Conservation (phyloP, 2,888 invertebrate species). For the Tenthredo notha region DNA sequence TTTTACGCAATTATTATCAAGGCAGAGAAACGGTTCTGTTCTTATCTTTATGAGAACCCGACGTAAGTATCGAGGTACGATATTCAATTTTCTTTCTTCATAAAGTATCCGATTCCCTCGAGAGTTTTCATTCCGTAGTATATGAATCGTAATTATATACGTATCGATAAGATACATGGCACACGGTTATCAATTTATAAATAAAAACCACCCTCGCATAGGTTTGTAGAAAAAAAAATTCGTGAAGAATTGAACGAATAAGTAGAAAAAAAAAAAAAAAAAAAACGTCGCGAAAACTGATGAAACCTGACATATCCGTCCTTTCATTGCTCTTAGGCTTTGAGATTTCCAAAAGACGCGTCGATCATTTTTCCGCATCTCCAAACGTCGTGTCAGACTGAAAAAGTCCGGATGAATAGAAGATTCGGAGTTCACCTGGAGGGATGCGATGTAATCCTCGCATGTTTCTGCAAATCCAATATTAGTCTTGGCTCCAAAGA, state of each 20-base stretch:
- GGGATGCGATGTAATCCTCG: background rate
- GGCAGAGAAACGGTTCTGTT: background rate
- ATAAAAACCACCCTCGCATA: background rate
- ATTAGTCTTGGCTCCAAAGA: background rate
- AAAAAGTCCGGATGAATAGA: background rate
- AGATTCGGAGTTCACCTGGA: background rate
- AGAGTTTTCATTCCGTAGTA: background rate
- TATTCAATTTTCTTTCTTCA: background rate
- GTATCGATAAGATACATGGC: background rate
- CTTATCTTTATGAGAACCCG: background rate
- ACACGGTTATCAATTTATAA: background rate
- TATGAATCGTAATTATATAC: background rate
- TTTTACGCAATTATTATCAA: constrained; percentile 30
- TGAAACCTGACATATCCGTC: background rate
- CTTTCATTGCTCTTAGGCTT: background rate
- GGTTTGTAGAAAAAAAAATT: background rate
- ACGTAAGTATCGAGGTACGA: background rate
- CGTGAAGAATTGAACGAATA: background rate
- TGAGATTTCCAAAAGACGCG: background rate
- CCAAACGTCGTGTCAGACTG: background rate
- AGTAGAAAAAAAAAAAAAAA: background rate
- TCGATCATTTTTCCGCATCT: background rate
- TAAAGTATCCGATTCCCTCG: background rate
- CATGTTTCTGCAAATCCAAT: constrained; percentile 34
- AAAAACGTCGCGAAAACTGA: background rate